phyloP scores from a whole-genome alignment of 92 coral and sea anemone species.

The Parazoanthus atlanticus region DNA sequence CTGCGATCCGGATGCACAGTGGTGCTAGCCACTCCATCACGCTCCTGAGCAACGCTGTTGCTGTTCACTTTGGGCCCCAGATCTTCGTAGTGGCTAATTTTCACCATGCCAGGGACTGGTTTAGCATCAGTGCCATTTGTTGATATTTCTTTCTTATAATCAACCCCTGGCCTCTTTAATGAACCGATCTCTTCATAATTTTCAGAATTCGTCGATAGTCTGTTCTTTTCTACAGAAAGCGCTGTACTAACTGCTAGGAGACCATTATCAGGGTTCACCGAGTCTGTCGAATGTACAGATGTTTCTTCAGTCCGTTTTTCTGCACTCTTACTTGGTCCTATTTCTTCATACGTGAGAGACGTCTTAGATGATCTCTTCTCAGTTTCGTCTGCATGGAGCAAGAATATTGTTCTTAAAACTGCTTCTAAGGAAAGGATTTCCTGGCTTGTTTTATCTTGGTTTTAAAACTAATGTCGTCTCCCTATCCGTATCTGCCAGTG shows the following conservation, averaged over 20 bases:
- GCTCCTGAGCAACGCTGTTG: neutral
- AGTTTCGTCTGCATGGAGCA: neutral
- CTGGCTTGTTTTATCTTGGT: too few species aligned
- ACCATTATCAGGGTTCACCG: neutral
- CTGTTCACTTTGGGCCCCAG: neutral
- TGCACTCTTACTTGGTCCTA: neutral
- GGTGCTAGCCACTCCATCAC: neutral
- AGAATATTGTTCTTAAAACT: neutral
- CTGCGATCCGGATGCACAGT: neutral
- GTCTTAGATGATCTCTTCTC: neutral
- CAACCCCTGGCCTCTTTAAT: neutral
- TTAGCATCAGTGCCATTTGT: neutral
- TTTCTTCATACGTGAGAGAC: slow-evolving; percentile 32
- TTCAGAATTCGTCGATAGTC: slow-evolving; percentile 29
- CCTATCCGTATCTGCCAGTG: too few species aligned
- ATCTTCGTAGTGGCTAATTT: slow-evolving; percentile 11
- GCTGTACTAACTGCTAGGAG: neutral
- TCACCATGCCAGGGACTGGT: neutral
- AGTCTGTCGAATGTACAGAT: neutral
- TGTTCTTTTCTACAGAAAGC: neutral
- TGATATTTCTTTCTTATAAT: neutral
- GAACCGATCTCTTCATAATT: slow-evolving; percentile 32
- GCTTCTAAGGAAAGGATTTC: neutral
- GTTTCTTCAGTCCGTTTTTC: neutral
- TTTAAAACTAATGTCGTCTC: too few species aligned